Evolutionary conservation across 2,888 invertebrate species (phyloP).

Genomic region (Boloria euphrosyne): DNA sequence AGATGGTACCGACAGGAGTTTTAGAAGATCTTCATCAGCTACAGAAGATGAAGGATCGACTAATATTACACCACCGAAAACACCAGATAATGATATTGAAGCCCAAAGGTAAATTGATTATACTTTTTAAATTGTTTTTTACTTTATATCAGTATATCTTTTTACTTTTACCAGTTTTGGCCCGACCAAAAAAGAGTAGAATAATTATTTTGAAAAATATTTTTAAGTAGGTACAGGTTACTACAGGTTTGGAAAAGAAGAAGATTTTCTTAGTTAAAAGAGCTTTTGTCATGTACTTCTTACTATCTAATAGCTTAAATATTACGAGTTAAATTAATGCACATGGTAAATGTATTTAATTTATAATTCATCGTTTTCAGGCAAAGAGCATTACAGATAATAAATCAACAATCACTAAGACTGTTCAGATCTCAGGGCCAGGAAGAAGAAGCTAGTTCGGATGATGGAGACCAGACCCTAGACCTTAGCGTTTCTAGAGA

Average conservation of each 20-base stretch:
- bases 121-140: too few species aligned
- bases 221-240: too few species aligned
- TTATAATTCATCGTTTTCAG: slow-evolving; percentile 48
- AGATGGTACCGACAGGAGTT: slow-evolving; percentile 66
- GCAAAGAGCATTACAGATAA: slow-evolving; percentile 76
- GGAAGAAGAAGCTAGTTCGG: slow-evolving; percentile 78
- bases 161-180: too few species aligned
- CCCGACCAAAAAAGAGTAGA: too few species aligned
- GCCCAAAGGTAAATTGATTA: slow-evolving; percentile 62
- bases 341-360: not conserved
- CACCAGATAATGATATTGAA: slow-evolving; percentile 76
- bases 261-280: too few species aligned
- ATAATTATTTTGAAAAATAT: too few species aligned
- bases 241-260: too few species aligned
- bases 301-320: too few species aligned
- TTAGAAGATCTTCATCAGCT: slow-evolving; percentile 72
- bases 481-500: slow-evolving; percentile 78
- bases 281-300: too few species aligned
- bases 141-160: too few species aligned
- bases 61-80: slow-evolving; percentile 77
- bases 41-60: slow-evolving; percentile 78
- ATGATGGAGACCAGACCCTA: slow-evolving; percentile 78
- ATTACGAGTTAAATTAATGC: too few species aligned
- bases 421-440: slow-evolving; percentile 66
- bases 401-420: slow-evolving; percentile 76